Evolutionary conservation across 2,113 vertebrate genomes (phyloP), one percentile per base, ranked within the genome.

Genomic region (Apaloderma vittatum): DNA sequence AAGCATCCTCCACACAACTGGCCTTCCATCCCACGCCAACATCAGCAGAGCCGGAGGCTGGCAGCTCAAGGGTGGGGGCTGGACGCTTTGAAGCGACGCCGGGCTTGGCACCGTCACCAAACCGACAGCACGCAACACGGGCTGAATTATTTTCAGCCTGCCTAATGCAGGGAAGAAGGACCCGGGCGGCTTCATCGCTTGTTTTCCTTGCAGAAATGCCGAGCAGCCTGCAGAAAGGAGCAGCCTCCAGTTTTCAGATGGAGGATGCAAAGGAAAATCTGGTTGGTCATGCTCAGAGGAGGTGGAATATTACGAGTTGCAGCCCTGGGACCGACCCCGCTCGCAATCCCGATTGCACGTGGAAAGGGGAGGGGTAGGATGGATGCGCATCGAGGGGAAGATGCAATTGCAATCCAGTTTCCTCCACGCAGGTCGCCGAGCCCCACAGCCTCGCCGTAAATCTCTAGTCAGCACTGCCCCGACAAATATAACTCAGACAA

Each of bases 71-170:
- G 62, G 17, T 1, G 5, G 8, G n/a, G 55, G 27, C 46, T 8
- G 27, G 0, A 22, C 2, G 11, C 68, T 61, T 26, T 34, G 65
- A 57, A 77, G 49, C 20, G 0, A 9, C 8, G 66, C 71, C 82
- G 55, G 57, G 4, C 6, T 21, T 52, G 58, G 55, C 36, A 68
- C 45, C 29, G 7, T 19, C 71, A 77, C 61, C 76, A 51, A 13
- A 1, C 7, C 8, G 22, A 45, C 12, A 2, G 0, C 2, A 15
- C 10, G 9, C 26, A 34, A 1, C 27, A 13, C 0, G 0, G 36
- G n/a, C n/a, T n/a, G n/a, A n/a, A 4, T 23, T 27, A 76, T 34
- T 40, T 26, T 37, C 74, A 32, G 37, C 30, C 48, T 30, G 17
- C 9, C 7, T 21, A 9, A 2, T 2, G 19, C 4, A 8, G 34